phyloP scores from a whole-genome alignment of 2,113 vertebrate species.

The Rhadina sibilatrix region DNA sequence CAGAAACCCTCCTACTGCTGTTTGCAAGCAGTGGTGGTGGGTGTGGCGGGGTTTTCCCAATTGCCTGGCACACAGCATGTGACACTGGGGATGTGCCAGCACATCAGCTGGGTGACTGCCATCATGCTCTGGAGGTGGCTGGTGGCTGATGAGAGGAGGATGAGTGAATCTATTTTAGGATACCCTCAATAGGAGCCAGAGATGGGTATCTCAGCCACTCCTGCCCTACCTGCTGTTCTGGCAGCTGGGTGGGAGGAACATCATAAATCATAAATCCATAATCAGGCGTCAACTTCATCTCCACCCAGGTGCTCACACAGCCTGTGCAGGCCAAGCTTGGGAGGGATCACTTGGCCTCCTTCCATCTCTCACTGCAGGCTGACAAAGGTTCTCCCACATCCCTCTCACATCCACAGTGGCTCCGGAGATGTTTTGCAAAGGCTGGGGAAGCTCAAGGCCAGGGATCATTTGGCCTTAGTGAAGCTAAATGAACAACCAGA shows the following conservation, averaged over 20 bases:
- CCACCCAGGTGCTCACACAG: not conserved
- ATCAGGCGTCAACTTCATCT: not conserved
- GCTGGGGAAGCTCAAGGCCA: not conserved
- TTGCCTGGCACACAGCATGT: not conserved
- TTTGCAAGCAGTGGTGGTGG: not conserved
- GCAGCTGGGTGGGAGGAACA: not conserved
- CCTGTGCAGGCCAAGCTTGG: not conserved
- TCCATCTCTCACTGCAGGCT: not conserved
- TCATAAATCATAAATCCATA: not conserved
- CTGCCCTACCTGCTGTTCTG: not conserved
- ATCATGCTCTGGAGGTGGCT: not conserved
- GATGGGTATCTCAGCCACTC: not conserved
- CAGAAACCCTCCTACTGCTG: not conserved
- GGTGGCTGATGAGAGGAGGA: not conserved
- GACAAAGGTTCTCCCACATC: not conserved
- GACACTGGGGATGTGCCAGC: accelerated
- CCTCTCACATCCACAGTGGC: not conserved
- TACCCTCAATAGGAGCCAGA: not conserved
- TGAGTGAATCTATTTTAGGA: not conserved
- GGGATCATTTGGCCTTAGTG: not conserved
- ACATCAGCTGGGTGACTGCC: not conserved
- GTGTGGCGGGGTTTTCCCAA: not conserved
- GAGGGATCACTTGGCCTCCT: not conserved
- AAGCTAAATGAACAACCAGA: not conserved
- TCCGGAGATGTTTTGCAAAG: not conserved